Evolutionary conservation across 2,888 invertebrate species (phyloP), one percentile per base, ranked within the genome.

Genomic region (Heliconius charithonia): DNA sequence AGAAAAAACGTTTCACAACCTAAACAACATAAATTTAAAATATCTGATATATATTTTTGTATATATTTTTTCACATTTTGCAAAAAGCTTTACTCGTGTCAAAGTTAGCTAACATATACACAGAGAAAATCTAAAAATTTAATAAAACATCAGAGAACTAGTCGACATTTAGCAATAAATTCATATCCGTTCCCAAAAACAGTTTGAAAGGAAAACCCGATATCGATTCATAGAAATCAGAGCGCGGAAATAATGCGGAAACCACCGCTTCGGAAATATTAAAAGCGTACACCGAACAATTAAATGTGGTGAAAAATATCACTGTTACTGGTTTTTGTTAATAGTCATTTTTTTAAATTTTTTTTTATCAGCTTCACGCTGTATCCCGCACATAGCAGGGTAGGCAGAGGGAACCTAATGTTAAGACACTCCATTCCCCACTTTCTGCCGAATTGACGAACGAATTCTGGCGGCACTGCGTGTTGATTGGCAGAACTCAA

Each of bases 221-320:
- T 78, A 81, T 81, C 79, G 79, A 82, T 79, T 79, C 82, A 82
- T 81, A 79, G 80, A 82, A 82, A 82, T 82, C 82, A 82, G 79
- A 81, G 71, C 78, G 81, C 67, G 82, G 82, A 82, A 82, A 70
- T 82, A 82, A 82, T 82, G 75, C 79, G 78, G n/a, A 73, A 80
- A 82, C 82, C 79, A 75, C 81, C 76, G 81, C 77, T 80, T 73
- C 75, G 76, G 78, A 82, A 82, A 82, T 81, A 82, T 82, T 81
- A 78, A 82, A 81, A 75, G 67, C 80, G 41, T 71, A 73, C 79
- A 70, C 67, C 65, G 71, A 75, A 77, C 29, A 76, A 80, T 78
- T 76, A 73, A 76, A 73, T 73, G 41, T 41, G 45, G 32, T 67
- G 45, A 25, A 79, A 72, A 72, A 79, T 74, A 63, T 41, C 45